Evolutionary conservation across 1,140 invertebrate species (phyloP).

Genomic region (Caenorhabditis inopinata): DNA sequence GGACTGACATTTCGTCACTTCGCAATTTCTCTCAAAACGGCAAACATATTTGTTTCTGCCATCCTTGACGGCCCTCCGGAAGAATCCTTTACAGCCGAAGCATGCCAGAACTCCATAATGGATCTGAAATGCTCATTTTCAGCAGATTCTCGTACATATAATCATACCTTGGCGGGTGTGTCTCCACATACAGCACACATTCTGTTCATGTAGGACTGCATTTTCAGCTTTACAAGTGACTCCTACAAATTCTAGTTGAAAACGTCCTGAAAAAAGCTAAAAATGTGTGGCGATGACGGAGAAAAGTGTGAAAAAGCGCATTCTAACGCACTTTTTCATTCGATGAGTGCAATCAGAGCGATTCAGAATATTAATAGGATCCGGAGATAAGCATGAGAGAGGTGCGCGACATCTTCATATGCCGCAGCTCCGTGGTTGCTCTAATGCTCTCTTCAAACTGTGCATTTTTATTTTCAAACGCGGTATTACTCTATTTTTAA

Average conservation of each 20-base stretch:
- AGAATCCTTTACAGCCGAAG: slow-evolving; percentile 53
- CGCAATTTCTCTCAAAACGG: slow-evolving; percentile 46
- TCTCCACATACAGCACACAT: slow-evolving; percentile 50
- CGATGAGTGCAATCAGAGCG: neutral
- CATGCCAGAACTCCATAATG: slow-evolving; percentile 51
- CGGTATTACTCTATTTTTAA: too few species aligned
- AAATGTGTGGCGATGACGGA: too few species aligned
- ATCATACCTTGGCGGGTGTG: slow-evolving; percentile 46
- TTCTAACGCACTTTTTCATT: neutral
- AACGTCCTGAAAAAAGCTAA: too few species aligned
- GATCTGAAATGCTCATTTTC: slow-evolving; percentile 7
- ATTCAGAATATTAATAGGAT: neutral
- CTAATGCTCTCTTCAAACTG: too few species aligned
- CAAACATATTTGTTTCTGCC: slow-evolving; percentile 52
- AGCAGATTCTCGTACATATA: neutral
- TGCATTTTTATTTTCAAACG: too few species aligned
- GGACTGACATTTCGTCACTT: slow-evolving; percentile 48
- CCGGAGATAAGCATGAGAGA: neutral
- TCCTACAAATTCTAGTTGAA: too few species aligned
- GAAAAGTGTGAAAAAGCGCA: too few species aligned
- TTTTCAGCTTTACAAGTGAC: neutral
- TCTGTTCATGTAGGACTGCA: slow-evolving; percentile 24
- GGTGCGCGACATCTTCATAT: neutral
- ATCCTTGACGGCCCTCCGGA: slow-evolving; percentile 49
- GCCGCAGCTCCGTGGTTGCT: too few species aligned